Base-by-base conservation (phyloP, 2,113 vertebrate genomes). In the Trinectes maculatus region DNA sequence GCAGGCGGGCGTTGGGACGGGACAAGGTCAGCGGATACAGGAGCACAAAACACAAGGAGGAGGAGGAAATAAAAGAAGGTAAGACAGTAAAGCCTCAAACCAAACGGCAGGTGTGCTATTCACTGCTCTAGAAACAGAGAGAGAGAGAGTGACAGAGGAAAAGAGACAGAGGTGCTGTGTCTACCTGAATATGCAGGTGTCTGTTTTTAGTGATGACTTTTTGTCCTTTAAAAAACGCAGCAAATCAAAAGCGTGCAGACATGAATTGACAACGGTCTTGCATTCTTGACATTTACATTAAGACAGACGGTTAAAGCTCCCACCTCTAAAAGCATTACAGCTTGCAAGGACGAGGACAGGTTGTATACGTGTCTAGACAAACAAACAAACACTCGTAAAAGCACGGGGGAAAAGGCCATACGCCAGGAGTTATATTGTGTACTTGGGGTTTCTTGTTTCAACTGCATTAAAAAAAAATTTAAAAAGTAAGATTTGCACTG, bases 21-120 rank as follows among this genome's bases (percentile, higher is more conserved):
- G 84, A 93, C 90, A 93, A 78, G 86, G 83, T 89, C 87, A 71
- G 87, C 91, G 80, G 87, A 90, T 74, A 91, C 78, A 81, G 94
- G 92, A 90, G 93, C 82, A 89, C 85, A 82, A 92, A 91, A 89
- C 83, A 85, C 74, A 87, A 52, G n/a, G 49, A 52, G 48, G 26
- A 53, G 29, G 26, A 33, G 29, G 77, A 70, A 90, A 87, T 81
- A 84, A 88, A 85, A 68, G 58, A 80, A 84, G 73, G 77, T 77
- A 83, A 85, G 84, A 89, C 74, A 83, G 52, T 60, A 77, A 76
- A 82, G 82, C 69, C 59, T 40, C 21, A 64, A 87, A 89, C 70
- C 80, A 80, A 83, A 87, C 56, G 37, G 71, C 74, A 79, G 68
- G 69, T 71, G 63, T 51, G 78, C 73, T 36, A 74, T 77, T n/a